Percentiles rank a stretch among this genome's conserved stretches.
phyloP scores from a whole-genome alignment of 2,113 vertebrate genomes.

The Syngnathoides biaculeatus region DNA sequence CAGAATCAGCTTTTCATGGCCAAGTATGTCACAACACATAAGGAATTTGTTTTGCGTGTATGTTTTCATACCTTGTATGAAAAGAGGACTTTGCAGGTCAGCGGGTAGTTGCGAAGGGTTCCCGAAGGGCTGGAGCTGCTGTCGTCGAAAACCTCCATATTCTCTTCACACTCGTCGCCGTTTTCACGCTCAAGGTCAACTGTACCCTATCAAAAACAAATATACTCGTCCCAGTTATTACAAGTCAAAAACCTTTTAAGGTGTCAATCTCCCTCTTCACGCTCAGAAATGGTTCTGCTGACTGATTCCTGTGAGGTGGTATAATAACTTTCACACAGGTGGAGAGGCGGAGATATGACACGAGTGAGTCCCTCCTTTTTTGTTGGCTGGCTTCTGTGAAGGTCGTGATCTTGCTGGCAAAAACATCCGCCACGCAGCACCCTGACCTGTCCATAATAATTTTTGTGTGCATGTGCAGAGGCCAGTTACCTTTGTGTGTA shows the following conservation, averaged over 20 bases:
- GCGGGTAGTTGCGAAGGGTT: conserved; percentile 94
- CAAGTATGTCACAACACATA: too few relatives aligned
- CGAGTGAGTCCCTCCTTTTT: conserved; percentile 45
- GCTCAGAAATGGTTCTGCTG: conserved; percentile 12
- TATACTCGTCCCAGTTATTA: conserved; percentile 22
- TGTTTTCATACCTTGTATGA: conserved; percentile 84
- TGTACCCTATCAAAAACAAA: conserved; percentile 74
- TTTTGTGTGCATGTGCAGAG: conserved; percentile 13
- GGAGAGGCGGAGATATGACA: conserved; percentile 25
- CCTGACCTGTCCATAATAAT: conserved; percentile 49
- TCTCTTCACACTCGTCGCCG: conserved; percentile 94
- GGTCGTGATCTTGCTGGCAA: conserved; percentile 52
- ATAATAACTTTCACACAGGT: conserved; percentile 45
- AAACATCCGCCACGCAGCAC: conserved; percentile 49
- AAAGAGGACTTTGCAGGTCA: conserved; percentile 98
- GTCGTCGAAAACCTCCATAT: conserved; percentile 96
- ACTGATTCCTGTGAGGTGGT: conserved; percentile 7
- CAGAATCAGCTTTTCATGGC: too few relatives aligned
- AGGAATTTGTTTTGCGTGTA: neutral
- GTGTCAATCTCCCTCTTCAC: conserved; percentile 19
- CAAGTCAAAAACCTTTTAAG: conserved; percentile 6
- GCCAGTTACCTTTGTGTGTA: neutral
- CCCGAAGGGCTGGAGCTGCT: conserved; percentile 96
- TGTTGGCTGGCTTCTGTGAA: conserved; percentile 43
- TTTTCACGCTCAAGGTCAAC: conserved; percentile 88